Evolutionary conservation across 2,797 vertebrate genomes (phyloP).

Genomic region (Ctenochaetus hawaiiensis): DNA sequence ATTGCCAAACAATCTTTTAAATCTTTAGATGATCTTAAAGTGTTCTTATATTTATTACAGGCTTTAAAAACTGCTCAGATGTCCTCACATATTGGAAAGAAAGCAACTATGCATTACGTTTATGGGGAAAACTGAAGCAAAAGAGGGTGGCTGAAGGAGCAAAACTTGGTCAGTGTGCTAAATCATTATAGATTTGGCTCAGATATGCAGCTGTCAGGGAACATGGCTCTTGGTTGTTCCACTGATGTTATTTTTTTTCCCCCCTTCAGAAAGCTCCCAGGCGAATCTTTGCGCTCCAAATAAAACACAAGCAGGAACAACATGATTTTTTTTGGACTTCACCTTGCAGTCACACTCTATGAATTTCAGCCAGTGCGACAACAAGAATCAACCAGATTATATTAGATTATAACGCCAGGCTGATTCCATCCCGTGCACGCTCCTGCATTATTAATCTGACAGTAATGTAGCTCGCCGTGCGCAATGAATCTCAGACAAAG

Average conservation of each 20-base stretch:
- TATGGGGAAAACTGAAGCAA: neutral
- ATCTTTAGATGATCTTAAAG: neutral
- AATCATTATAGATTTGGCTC: constrained; percentile 13
- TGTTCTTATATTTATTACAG: neutral
- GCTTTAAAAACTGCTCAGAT: neutral
- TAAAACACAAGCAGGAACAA: constrained; percentile 8
- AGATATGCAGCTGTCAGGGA: constrained; percentile 9
- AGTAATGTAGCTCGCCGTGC: constrained; percentile 32
- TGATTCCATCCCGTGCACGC: constrained; percentile 50
- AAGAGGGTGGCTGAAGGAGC: neutral
- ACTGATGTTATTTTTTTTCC: neutral
- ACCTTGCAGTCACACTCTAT: constrained; percentile 20
- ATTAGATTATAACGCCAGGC: constrained; percentile 62
- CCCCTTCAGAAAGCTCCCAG: neutral
- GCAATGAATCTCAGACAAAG: constrained; percentile 62
- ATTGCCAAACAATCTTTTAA: neutral
- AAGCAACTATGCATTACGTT: neutral
- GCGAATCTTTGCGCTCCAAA: neutral
- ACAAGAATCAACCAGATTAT: constrained; percentile 57
- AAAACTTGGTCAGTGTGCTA: constrained; percentile 8
- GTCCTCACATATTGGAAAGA: neutral
- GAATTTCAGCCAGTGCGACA: constrained; percentile 19
- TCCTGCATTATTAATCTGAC: constrained; percentile 66
- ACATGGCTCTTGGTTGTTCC: constrained; percentile 9
- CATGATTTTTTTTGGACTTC: neutral